Evolutionary conservation across 2,113 vertebrate species (phyloP).

Genomic region (Phyllostomus discolor): DNA sequence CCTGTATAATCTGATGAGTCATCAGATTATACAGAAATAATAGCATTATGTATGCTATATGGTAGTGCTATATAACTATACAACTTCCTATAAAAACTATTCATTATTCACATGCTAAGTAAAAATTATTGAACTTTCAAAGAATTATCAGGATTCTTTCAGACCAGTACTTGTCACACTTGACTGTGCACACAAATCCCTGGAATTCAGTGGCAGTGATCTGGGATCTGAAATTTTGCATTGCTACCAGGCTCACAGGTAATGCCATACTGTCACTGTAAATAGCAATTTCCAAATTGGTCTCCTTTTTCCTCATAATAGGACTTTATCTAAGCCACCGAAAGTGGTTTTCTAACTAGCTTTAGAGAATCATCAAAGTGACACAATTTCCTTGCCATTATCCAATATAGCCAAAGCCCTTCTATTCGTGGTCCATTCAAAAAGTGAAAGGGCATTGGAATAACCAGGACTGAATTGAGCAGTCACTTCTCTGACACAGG

Average conservation of each 20-base stretch:
- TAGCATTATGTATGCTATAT: background rate
- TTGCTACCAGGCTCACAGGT: background rate
- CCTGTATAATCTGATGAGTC: too few relatives aligned
- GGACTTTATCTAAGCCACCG: constrained; percentile 12
- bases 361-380: background rate
- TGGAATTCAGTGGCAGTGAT: background rate
- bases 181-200: background rate
- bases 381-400: background rate
- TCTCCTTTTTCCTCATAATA: background rate
- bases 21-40: background rate
- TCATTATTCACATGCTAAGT: background rate
- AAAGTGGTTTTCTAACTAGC: background rate
- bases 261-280: background rate
- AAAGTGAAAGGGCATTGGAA: background rate
- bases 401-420: background rate
- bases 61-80: background rate
- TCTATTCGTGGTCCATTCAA: background rate
- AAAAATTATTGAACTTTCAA: background rate
- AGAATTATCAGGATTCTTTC: background rate
- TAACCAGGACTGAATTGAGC: constrained; percentile 17
- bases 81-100: background rate
- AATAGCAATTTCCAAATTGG: background rate
- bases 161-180: background rate
- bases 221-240: background rate
- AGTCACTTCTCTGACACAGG: constrained; percentile 31